A percentile compares a stretch with the other conserved stretches of the same genome.
Conservation (phyloP, 1,140 invertebrate species). For the Atta texana region DNA sequence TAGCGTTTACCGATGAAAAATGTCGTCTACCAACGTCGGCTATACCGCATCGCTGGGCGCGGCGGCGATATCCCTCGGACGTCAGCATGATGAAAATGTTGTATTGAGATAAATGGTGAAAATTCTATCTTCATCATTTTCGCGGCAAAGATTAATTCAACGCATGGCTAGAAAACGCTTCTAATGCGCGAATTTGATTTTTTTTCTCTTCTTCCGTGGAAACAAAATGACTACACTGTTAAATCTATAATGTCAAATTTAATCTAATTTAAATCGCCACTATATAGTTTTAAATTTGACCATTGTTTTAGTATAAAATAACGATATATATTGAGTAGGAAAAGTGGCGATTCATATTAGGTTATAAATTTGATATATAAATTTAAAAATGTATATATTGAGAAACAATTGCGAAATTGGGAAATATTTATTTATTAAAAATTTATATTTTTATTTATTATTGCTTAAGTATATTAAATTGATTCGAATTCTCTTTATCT, state of each 20-base stretch:
- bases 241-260: no score
- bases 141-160: conserved; percentile 46
- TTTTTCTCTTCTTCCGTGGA: neutral
- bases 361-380: no score
- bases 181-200: neutral
- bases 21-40: conserved; percentile 39
- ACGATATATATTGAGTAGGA: no score
- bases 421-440: neutral
- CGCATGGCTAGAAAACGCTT: neutral
- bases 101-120: conserved; percentile 62
- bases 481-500: neutral
- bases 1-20: conserved; percentile 64
- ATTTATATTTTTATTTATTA: no score
- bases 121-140: conserved; percentile 58
- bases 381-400: neutral
- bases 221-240: neutral
- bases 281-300: no score
- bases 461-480: neutral
- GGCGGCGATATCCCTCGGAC: conserved; percentile 41
- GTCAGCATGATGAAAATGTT: conserved; percentile 56
- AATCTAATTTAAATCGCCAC: no score
- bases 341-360: no score
- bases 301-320: no score
- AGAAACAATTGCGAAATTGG: neutral
- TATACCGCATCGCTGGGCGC: neutral